Conservation (phyloP, 2,113 vertebrate genomes). For the Paradoxurus hermaphroditus region DNA sequence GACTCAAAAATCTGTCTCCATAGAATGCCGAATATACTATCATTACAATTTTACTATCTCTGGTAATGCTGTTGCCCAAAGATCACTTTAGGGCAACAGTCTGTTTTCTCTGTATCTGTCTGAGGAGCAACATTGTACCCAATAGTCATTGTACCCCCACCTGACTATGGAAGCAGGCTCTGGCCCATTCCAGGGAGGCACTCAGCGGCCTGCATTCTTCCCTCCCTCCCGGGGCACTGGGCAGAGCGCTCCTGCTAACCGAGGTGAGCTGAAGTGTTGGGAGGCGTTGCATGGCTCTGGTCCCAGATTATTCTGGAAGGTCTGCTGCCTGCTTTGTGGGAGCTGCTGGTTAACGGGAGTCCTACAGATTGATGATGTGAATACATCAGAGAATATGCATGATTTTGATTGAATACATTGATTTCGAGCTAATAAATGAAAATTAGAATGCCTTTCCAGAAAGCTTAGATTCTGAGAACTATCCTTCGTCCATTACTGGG, state of each 20-base stretch:
- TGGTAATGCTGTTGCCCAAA: background rate
- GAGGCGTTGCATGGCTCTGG: background rate
- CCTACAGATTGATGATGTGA: background rate
- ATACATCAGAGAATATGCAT: background rate
- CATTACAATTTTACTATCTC: background rate
- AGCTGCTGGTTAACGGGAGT: background rate
- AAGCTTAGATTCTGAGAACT: background rate
- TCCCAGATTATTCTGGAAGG: background rate
- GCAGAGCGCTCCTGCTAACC: background rate
- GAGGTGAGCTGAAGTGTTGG: background rate
- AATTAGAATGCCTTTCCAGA: background rate
- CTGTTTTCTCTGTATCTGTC: background rate
- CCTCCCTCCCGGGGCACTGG: background rate
- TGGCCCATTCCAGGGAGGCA: background rate
- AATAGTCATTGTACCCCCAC: background rate
- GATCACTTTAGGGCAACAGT: background rate
- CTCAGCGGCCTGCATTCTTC: too few species aligned
- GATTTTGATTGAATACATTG: background rate
- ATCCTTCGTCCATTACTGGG: background rate
- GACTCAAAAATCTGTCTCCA: background rate
- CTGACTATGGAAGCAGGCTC: background rate
- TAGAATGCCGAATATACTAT: background rate
- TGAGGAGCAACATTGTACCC: background rate
- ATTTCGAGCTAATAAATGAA: background rate
- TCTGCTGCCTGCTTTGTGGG: background rate